These are phyloP conservation scores for Echinops telfairi DNA, from an alignment of 2,113 vertebrate genomes.

Conservation along the genomic window DNA sequence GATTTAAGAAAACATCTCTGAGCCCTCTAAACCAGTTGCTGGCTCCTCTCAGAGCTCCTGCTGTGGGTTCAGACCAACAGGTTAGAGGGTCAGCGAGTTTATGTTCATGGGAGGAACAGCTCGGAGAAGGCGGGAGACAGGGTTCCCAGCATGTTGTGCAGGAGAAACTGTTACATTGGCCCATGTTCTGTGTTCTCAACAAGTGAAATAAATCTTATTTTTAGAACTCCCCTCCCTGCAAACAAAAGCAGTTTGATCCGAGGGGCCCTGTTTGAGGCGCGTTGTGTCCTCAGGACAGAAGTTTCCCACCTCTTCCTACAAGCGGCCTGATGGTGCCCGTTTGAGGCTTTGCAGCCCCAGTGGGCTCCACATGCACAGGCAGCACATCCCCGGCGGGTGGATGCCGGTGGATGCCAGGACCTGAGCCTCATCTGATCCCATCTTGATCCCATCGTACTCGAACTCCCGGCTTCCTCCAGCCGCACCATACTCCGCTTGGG, in stretches of 20 bases:
- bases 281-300: background rate
- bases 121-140: background rate
- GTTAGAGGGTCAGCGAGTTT: background rate
- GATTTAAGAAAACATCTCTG: background rate
- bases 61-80: background rate
- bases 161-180: too few species aligned
- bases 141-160: too few species aligned
- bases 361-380: background rate
- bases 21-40: background rate
- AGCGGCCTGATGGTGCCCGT: background rate
- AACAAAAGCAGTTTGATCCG: background rate
- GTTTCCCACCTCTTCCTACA: background rate
- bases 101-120: background rate
- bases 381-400: background rate
- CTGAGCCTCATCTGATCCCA: constrained; percentile 39
- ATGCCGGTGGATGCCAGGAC: background rate
- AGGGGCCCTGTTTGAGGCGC: background rate
- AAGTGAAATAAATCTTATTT: too few species aligned
- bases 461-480: too few species aligned
- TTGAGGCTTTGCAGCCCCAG: background rate
- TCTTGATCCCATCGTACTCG: background rate
- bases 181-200: too few species aligned
- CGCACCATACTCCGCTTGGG: too few species aligned
- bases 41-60: background rate
- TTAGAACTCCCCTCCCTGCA: too few species aligned